Conservation (phyloP, 2,888 invertebrate species). For the Argynnis bischoffii region DNA sequence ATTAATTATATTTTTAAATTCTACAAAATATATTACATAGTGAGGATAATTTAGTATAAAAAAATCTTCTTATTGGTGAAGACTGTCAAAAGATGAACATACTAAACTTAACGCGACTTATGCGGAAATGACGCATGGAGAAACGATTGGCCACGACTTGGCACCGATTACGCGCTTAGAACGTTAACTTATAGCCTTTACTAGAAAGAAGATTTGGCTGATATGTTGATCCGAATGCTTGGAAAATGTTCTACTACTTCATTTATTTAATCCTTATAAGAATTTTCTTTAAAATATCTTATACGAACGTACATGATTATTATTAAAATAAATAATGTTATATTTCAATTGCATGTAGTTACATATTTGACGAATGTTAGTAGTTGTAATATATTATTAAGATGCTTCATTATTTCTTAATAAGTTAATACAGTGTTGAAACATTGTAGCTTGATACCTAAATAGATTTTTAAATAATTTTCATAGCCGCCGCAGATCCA, state of each 20-base stretch:
- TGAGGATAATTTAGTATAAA: neutral
- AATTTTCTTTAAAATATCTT: neutral
- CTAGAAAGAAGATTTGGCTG: conserved; percentile 12
- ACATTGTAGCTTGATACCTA: neutral
- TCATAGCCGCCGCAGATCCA: neutral
- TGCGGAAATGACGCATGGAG: conserved; percentile 36
- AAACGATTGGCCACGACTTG: conserved; percentile 35
- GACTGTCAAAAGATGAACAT: neutral
- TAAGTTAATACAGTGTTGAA: neutral
- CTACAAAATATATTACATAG: neutral
- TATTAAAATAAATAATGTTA: neutral
- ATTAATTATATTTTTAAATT: neutral
- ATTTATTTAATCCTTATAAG: neutral
- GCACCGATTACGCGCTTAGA: conserved; percentile 48
- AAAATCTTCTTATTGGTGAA: neutral
- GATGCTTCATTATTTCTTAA: neutral
- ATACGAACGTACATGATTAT: neutral
- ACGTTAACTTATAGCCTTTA: conserved; percentile 19
- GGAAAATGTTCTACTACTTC: neutral
- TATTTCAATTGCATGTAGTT: neutral
- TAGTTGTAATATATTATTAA: too few species aligned
- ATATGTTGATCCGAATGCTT: neutral
- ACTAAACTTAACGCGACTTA: conserved; percentile 24
- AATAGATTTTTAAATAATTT: neutral
- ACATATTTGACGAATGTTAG: too few species aligned